Percentiles rank a stretch among this genome's conserved stretches.
Conservation (phyloP, 2,797 vertebrate genomes). For the Falco peregrinus region DNA sequence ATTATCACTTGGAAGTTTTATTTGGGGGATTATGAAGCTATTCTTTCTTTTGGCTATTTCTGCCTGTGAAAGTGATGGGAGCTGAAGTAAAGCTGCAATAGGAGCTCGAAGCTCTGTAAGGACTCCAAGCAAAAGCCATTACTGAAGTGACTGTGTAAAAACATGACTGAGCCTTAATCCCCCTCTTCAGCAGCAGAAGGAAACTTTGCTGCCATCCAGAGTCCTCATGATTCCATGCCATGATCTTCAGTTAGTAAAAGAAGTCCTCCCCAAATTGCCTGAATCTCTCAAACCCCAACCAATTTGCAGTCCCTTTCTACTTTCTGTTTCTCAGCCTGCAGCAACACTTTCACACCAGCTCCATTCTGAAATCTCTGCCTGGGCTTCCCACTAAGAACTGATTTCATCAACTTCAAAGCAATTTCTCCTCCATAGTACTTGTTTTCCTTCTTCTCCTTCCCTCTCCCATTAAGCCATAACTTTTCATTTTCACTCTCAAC, state of each 20-base stretch:
- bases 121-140: constrained; percentile 5
- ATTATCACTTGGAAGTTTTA: constrained; percentile 20
- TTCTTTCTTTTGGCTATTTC: neutral
- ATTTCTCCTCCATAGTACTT: neutral
- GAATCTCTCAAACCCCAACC: neutral
- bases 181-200: neutral
- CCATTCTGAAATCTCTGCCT: neutral
- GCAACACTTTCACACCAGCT: neutral
- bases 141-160: neutral
- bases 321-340: neutral
- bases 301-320: neutral
- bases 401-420: neutral
- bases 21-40: neutral
- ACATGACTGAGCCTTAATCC: neutral
- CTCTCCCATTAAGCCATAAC: neutral
- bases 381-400: neutral
- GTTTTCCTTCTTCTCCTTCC: neutral
- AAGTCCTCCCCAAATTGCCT: neutral
- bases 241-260: neutral
- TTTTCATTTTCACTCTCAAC: neutral
- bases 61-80: neutral
- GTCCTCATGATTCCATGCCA: neutral
- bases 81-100: neutral
- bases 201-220: neutral
- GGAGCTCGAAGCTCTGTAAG: neutral